A percentile compares a stretch with the other conserved stretches of the same genome.
Conservation (phyloP, 1,140 invertebrate genomes). For the Aphis gossypii region DNA sequence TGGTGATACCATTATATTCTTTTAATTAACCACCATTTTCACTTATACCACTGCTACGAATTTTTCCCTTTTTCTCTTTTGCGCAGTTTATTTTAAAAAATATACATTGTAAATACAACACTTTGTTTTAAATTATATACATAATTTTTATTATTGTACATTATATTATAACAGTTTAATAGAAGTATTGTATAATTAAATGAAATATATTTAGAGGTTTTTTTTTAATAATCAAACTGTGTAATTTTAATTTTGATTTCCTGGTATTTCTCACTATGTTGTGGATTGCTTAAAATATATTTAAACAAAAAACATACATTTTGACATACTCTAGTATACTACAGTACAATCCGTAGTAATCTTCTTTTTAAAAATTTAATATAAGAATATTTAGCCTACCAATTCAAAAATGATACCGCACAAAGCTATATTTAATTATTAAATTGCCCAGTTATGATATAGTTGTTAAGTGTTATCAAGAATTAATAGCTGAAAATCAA, state of each 20-base stretch:
- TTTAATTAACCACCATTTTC: conserved; percentile 45
- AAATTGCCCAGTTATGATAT: too few relatives aligned
- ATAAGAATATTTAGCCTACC: too few relatives aligned
- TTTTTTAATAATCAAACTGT: conserved; percentile 32
- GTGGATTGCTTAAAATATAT: too few relatives aligned
- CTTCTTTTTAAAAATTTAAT: too few relatives aligned
- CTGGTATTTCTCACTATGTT: neutral
- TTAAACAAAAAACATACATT: too few relatives aligned
- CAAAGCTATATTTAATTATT: too few relatives aligned
- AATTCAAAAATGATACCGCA: too few relatives aligned
- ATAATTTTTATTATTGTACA: conserved; percentile 53
- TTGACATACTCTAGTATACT: too few relatives aligned
- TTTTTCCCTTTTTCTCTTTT: conserved; percentile 27
- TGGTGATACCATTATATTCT: conserved; percentile 26
- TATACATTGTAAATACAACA: conserved; percentile 45
- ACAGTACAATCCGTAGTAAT: too few relatives aligned
- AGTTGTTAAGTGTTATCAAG: too few relatives aligned
- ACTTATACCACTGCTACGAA: conserved; percentile 46
- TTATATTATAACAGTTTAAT: conserved; percentile 45
- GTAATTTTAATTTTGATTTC: neutral
- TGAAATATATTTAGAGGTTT: conserved; percentile 52
- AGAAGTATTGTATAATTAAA: conserved; percentile 46
- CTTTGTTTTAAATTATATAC: conserved; percentile 44
- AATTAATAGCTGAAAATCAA: too few relatives aligned
- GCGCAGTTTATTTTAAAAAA: conserved; percentile 38